Evolutionary conservation across 2,113 vertebrate genomes (phyloP), one percentile per base, ranked within the genome.

Genomic region (Sarotherodon lohbergeri): DNA sequence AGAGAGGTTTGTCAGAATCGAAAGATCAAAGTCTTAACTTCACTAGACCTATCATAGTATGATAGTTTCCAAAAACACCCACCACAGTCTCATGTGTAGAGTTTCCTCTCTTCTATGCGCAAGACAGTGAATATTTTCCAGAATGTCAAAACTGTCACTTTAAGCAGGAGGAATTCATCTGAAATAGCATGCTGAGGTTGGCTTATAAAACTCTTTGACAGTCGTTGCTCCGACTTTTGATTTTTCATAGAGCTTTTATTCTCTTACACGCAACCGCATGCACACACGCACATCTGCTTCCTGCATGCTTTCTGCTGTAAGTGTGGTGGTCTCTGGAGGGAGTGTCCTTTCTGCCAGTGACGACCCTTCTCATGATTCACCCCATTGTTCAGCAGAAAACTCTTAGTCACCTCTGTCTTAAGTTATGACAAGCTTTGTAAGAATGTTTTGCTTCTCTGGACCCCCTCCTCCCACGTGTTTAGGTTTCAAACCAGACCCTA

Each of bases 221-320:
- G 73, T 9, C 5, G 29, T 48, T 52, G 7, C 63, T 52, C 12
- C 4, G 6, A 43, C 5, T 17, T 52, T 55, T 19, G 2, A 16
- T 63, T 81, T 87, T 12, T 84, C 27, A 41, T 22, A 10, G 9
- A 79, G 43, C 9, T 59, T 52, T 78, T 43, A 9, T 54, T 91
- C 66, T 87, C 46, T 43, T 46, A 6, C 12, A 41, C 11, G 50
- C 48, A 85, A 54, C 6, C 13, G 8, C 54, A 16, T 17, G 3
- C 68, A 46, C 86, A 76, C 83, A 56, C 29, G 39, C 87, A 95
- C 95, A 96, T 96, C 94, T 96, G 95, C 95, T 96, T 96, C 96
- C 95, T 94, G 93, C 66, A 86, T 82, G 71, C 71, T 17, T 81
- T 34, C 71, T 80, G 90, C 88, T 56, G 3, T 90, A 92, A 90